Evolutionary conservation across 2,113 vertebrate genomes (phyloP).

Genomic region (Xiphophorus hellerii): DNA sequence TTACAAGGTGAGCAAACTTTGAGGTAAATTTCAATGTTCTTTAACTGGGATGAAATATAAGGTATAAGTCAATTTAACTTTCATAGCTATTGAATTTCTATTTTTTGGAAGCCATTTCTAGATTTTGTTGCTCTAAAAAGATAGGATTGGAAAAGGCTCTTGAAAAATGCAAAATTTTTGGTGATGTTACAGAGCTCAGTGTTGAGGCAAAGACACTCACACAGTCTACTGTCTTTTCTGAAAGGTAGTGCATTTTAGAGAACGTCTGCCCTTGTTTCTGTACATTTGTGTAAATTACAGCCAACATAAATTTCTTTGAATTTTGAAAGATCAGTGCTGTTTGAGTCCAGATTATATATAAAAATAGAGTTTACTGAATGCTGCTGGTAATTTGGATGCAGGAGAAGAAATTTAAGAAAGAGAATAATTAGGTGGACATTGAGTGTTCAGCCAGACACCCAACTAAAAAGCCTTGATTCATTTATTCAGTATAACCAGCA

Average conservation of each 20-base stretch:
- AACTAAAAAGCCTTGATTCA: no score
- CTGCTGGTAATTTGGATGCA: not conserved
- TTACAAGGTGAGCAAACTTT: not conserved
- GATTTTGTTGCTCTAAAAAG: not conserved
- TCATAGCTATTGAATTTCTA: not conserved
- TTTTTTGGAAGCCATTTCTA: not conserved
- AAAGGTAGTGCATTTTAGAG: no score
- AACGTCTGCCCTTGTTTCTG: no score
- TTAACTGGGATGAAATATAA: not conserved
- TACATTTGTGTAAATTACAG: no score
- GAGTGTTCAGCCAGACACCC: no score
- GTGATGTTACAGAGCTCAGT: not conserved
- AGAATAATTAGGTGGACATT: not conserved
- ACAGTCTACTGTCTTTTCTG: no score
- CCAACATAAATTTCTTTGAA: no score
- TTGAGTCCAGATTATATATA: not conserved
- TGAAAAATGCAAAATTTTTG: not conserved
- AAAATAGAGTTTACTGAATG: not conserved
- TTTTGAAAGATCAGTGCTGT: no score
- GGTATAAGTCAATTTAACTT: not conserved
- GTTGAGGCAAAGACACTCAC: no score
- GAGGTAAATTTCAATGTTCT: not conserved
- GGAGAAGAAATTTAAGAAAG: not conserved
- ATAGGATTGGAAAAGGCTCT: not conserved
- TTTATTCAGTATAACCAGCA: no score